Base-by-base conservation (phyloP, 1,140 invertebrate genomes). In the Drosophila miranda region DNA sequence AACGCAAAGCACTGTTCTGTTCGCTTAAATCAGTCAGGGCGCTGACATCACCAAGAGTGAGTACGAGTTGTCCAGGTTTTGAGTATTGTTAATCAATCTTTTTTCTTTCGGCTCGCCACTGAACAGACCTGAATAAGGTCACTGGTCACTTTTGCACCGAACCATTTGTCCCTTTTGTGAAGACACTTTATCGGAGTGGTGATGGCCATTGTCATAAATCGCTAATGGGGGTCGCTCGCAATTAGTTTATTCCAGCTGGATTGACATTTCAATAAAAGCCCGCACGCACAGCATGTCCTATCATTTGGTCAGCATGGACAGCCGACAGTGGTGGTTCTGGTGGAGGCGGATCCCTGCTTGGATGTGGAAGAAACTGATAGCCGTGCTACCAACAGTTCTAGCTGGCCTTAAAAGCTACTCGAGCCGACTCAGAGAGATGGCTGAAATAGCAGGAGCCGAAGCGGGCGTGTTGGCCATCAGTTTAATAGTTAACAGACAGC, bases 1-100 rank as follows among this genome's bases (percentile, higher is more conserved):
- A 96, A 62, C 93, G 97, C 78, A 96, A 95, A 73, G 97, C 97
- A 2, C 93, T 99, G 34, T 99, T 99, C 93, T 99, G 34, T 99
- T 99, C 92, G 96, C 96, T 6, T 94, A 98, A 90, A 95, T 99
- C 68, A 99, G 99, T 93, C 95, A 96, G 89, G 99, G 99, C 54
- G 95, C 95, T 78, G 95, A 94, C 79, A 96, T 99, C 67, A 99
- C 99, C 6, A 96, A 94, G 92, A 94, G 96, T 96, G 90, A 92
- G 93, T 28, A 6, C 1, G 42, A 9, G 6, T 19, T 3, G 1
- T 14, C 4, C 9, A 4, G 11, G 2, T 14, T 8, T 3, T 5
- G 2, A n/a, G 1, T 0, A 6, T 6, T 6, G 6, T 9, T 46
- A 48, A 48, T 45, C 28, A 59, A 45, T 51, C n/a, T 92, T 68